Conservation (phyloP, 2,113 vertebrate genomes). For the Ahaetulla prasina region DNA sequence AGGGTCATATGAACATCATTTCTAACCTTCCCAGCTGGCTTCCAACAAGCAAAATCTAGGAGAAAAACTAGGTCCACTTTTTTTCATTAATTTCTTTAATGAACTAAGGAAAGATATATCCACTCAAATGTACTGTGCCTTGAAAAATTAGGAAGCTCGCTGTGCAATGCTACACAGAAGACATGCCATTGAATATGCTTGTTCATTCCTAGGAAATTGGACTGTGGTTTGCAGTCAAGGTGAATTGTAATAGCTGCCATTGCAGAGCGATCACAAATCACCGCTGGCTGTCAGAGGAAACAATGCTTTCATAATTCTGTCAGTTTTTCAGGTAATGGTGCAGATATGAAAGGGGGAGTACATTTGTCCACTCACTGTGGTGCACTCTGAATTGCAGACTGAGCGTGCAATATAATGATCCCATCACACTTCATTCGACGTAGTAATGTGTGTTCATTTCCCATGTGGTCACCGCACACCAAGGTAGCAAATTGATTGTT, state of each 20-base stretch:
- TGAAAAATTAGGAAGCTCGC: not conserved
- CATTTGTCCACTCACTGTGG: conserved; percentile 8
- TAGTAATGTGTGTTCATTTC: conserved; percentile 10
- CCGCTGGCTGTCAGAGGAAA: not conserved
- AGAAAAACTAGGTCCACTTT: not conserved
- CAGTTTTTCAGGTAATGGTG: not conserved
- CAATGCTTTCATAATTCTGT: not conserved
- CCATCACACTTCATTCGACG: conserved; percentile 14
- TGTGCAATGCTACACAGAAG: not conserved
- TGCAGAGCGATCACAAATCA: not conserved
- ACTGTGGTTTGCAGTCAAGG: not conserved
- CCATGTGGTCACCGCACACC: not conserved
- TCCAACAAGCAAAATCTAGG: not conserved
- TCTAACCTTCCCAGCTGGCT: not conserved
- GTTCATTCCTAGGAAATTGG: not conserved
- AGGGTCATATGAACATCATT: not conserved
- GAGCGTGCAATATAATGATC: conserved; percentile 19
- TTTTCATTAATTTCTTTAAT: not conserved
- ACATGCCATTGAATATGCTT: not conserved
- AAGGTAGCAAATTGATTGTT: conserved; percentile 7
- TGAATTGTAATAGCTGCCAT: not conserved
- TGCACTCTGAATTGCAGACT: conserved; percentile 1
- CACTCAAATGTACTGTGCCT: not conserved
- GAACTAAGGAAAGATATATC: not conserved
- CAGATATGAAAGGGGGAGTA: not conserved